Percentiles rank a stretch among this genome's conserved stretches.
Evolutionary conservation across 2,797 vertebrate genomes (phyloP).

Genomic region (Chelidonichthys spinosus): DNA sequence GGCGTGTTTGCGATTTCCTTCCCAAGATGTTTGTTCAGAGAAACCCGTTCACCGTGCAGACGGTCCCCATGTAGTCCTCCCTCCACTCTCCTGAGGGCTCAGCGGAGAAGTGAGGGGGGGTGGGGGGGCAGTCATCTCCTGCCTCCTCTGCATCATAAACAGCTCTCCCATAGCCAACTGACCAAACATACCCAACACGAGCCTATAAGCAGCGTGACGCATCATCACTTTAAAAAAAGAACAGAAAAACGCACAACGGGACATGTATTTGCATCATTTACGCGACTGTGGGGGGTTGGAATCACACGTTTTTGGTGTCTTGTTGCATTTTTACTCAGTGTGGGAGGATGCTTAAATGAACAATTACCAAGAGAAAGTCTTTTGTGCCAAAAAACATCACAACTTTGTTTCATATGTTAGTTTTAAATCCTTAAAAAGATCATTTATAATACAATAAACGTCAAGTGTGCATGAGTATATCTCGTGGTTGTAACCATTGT

Average conservation of each 20-base stretch:
- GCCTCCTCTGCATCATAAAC: constrained; percentile 61
- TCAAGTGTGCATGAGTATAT: neutral
- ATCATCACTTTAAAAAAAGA: constrained; percentile 1
- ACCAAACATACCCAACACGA: constrained; percentile 45
- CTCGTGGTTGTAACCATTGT: neutral
- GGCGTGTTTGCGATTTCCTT: neutral
- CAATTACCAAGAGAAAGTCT: constrained; percentile 4
- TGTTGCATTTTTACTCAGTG: constrained; percentile 20
- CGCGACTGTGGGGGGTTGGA: constrained; percentile 16
- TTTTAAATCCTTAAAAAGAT: neutral
- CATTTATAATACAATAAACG: neutral
- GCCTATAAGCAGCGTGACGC: constrained; percentile 51
- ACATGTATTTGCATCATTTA: neutral
- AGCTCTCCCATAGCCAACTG: constrained; percentile 56
- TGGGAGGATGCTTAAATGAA: constrained; percentile 35
- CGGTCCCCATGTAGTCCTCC: constrained; percentile 47
- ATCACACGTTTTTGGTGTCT: constrained; percentile 20
- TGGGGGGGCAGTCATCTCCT: constrained; percentile 55
- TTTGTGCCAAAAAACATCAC: constrained; percentile 1
- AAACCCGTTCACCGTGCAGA: constrained; percentile 22
- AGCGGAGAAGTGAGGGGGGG: constrained; percentile 59
- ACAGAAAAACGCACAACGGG: neutral
- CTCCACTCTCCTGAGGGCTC: constrained; percentile 61
- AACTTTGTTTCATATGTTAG: neutral
- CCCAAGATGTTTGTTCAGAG: constrained; percentile 25